Evolutionary conservation across 2,797 vertebrate species (phyloP), one percentile per base, ranked within the genome.

Genomic region (Ispidina lecontei): DNA sequence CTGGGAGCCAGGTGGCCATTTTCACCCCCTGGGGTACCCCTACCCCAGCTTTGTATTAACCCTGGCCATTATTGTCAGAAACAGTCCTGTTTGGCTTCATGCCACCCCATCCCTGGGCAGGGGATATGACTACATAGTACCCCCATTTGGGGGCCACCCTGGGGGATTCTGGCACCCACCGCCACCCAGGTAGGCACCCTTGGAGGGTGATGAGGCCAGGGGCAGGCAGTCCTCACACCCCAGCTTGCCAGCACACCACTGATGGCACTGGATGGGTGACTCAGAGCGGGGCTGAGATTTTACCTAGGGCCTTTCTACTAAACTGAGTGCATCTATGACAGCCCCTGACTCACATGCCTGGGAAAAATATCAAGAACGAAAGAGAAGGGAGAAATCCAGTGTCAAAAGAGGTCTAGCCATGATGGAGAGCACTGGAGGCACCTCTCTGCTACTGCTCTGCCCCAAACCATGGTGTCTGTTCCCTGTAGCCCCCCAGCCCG

Each of bases 171-270:
- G 59, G 14, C 28, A 79, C 16, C 25, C 9, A 1, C 26, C 28
- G 16, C 0, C 0, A 0, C 6, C 51, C 0, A 0, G 18, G 16
- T 9, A 31, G 46, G n/a, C 10, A 10, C 43, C 55, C 29, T 21
- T 0, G 3, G 20, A 9, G 11, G 22, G 18, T 2, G 3, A 11
- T 1, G 5, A 56, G 37, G 14, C 37, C 1, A 1, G n/a, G 26
- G 51, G 15, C 22, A 62, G 55, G 39, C 9, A 5, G 29, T 78
- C 23, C 65, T 47, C 4, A 2, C 9, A 8, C 47, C 41, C 65
- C 1, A 7, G 21, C 56, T 59, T 54, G 65, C 54, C 73, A 3
- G 6, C 31, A 31, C 4, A 1, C 43, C 0, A 1, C 20, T 1
- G 0, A 9, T 2, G 1, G 39, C 44, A 28, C 46, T 2, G 1